Evolutionary conservation across 2,888 invertebrate genomes (phyloP), one percentile per base, ranked within the genome.

Genomic region (Encarsia formosa): DNA sequence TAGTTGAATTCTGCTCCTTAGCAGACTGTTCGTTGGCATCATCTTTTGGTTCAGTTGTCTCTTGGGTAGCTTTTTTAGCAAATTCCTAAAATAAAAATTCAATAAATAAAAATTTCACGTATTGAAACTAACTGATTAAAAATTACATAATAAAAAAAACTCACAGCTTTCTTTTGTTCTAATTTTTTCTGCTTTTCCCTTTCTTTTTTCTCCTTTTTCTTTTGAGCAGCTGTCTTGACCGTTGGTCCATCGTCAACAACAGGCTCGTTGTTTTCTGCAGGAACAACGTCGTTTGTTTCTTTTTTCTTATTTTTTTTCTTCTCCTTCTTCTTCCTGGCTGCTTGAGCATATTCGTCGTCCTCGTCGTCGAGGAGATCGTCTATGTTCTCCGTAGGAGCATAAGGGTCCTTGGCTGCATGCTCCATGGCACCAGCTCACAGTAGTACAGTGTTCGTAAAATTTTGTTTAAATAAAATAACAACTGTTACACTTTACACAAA

Each of bases 181-280:
- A 81, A 75, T 61, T 87, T 86, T 66, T 89, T 89, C 61, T 84
- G 82, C 62, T 84, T 85, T 65, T 87, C 87, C 15, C 88, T 80
- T 73, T 91, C 89, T 64, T 90, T 91, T 65, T 91, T 92, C 63
- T 91, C 91, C 65, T 91, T 91, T 67, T 90, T 91, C 76, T 92
- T 92, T 68, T 91, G 90, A 2, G 91, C 89, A 4, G 90, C 88
- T 13, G 87, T 83, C 76, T 91, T 90, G 13, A 88, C 79, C 1
- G 85, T 84, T 29, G 77, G 67, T 16, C 77, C 53, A 51, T 75
- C 78, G 34, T 75, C 77, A 23, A 76, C 76, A n/a, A n/a, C n/a
- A n/a, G n/a, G n/a, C 5, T 62, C 63, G 59, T 75, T 77, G 61
- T 77, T 76, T 59, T 76, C 78, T 48, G 66, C 63, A 35, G 68